A percentile compares a stretch with the other conserved stretches of the same genome.
phyloP scores from a whole-genome alignment of 2,797 vertebrate species.

The Phoxinus dragarum region DNA sequence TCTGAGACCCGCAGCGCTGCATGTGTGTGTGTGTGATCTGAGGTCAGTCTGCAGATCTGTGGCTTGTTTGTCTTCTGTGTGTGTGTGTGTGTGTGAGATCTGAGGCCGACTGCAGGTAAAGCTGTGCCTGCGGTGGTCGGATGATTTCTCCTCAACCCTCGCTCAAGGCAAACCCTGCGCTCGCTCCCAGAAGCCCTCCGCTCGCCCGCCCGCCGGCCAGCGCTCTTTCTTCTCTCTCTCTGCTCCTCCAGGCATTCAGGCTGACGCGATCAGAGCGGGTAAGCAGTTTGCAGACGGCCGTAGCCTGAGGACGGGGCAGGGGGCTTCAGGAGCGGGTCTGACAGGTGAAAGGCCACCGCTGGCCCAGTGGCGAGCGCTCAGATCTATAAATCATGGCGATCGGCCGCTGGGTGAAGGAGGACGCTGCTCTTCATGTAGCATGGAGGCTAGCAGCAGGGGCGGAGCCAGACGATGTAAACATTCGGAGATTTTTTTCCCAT shows the following conservation, averaged over 20 bases:
- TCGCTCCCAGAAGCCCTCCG: constrained; percentile 57
- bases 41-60: constrained; percentile 6
- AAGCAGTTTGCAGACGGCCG: constrained; percentile 83
- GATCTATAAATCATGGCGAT: constrained; percentile 59
- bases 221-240: constrained; percentile 66
- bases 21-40: constrained; percentile 57
- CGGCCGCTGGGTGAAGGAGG: constrained; percentile 49
- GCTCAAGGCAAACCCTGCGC: constrained; percentile 75
- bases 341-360: constrained; percentile 78
- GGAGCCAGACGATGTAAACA: too few relatives aligned
- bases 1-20: constrained; percentile 11
- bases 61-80: neutral
- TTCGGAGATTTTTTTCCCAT: too few relatives aligned
- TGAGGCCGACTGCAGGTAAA: constrained; percentile 65
- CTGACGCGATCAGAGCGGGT: constrained; percentile 81
- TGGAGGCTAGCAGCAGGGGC: constrained; percentile 4
- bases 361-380: constrained; percentile 68
- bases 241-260: constrained; percentile 74
- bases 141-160: constrained; percentile 79
- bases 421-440: constrained; percentile 62
- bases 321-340: constrained; percentile 75
- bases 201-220: neutral
- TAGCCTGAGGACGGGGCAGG: constrained; percentile 82
- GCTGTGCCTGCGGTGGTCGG: constrained; percentile 79
- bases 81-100: constrained; percentile 30